phyloP scores from a whole-genome alignment of 2,113 vertebrate species.

The Tautogolabrus adspersus region DNA sequence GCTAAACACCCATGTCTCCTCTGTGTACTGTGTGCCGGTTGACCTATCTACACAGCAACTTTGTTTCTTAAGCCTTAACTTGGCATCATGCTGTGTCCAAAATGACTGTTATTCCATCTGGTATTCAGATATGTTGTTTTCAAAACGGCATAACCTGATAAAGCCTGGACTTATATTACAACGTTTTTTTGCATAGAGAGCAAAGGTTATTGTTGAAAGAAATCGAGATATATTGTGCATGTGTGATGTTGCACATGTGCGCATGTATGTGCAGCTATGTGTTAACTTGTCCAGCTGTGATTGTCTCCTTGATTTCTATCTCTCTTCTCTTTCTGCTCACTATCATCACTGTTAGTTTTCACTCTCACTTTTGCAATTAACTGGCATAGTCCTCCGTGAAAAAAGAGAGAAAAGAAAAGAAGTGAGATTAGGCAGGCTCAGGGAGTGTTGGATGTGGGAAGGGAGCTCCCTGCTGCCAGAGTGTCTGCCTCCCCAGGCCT shows the following conservation, averaged over 20 bases:
- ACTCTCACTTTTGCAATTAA: slow-evolving; percentile 67
- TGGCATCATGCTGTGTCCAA: slow-evolving; percentile 31
- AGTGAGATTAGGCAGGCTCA: slow-evolving; percentile 81
- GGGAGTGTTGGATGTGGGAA: slow-evolving; percentile 55
- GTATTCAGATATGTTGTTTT: slow-evolving; percentile 48
- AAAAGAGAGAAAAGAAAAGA: slow-evolving; percentile 76
- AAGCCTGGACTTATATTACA: slow-evolving; percentile 14
- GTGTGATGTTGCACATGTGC: not conserved
- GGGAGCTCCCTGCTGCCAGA: slow-evolving; percentile 86
- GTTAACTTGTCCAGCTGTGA: slow-evolving; percentile 4
- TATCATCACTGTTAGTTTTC: slow-evolving; percentile 71
- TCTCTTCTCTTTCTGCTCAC: slow-evolving; percentile 47
- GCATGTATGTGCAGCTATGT: not conserved
- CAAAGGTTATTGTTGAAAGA: slow-evolving; percentile 7
- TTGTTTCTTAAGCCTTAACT: slow-evolving; percentile 36
- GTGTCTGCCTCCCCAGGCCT: slow-evolving; percentile 90
- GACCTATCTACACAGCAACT: slow-evolving; percentile 34
- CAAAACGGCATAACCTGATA: slow-evolving; percentile 34
- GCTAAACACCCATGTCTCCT: slow-evolving; percentile 61
- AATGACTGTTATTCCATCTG: slow-evolving; percentile 43
- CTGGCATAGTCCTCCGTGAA: slow-evolving; percentile 78
- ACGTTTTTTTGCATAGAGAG: slow-evolving; percentile 8
- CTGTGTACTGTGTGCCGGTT: slow-evolving; percentile 36
- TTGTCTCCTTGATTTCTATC: slow-evolving; percentile 37
- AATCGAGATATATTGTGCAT: slow-evolving; percentile 8